These are phyloP conservation scores for Cheilosia variabilis DNA, from an alignment of 2,888 invertebrate species.

Conservation along the genomic window DNA sequence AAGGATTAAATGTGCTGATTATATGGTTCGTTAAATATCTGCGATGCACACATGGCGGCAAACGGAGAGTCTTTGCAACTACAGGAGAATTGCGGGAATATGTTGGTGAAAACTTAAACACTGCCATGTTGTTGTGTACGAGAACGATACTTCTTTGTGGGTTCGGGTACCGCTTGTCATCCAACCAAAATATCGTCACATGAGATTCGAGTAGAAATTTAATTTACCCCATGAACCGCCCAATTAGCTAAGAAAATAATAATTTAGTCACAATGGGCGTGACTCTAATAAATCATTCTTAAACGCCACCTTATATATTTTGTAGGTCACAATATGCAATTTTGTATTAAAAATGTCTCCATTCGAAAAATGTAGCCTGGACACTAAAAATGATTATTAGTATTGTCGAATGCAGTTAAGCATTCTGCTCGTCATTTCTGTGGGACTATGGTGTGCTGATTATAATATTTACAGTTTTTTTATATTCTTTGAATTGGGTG, in stretches of 20 bases:
- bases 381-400: no score
- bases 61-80: background rate
- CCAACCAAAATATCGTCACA: background rate
- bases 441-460: background rate
- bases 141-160: background rate
- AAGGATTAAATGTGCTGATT: conserved; percentile 57
- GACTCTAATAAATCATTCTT: no score
- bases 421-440: background rate
- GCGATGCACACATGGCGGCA: conserved; percentile 1
- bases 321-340: no score
- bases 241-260: conserved; percentile 28
- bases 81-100: background rate
- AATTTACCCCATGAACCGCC: background rate
- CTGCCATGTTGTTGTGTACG: conserved; percentile 7
- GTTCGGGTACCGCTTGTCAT: background rate
- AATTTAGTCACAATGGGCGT: conserved; percentile 10
- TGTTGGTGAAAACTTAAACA: background rate
- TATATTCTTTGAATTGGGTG: background rate
- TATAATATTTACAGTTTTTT: background rate
- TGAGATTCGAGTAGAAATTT: background rate
- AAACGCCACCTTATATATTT: no score
- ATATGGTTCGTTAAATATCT: conserved; percentile 60
- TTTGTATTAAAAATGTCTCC: no score
- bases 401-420: background rate
- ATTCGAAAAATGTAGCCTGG: no score